phyloP scores from a whole-genome alignment of 1,140 invertebrate genomes.

The Drosophila virilis region DNA sequence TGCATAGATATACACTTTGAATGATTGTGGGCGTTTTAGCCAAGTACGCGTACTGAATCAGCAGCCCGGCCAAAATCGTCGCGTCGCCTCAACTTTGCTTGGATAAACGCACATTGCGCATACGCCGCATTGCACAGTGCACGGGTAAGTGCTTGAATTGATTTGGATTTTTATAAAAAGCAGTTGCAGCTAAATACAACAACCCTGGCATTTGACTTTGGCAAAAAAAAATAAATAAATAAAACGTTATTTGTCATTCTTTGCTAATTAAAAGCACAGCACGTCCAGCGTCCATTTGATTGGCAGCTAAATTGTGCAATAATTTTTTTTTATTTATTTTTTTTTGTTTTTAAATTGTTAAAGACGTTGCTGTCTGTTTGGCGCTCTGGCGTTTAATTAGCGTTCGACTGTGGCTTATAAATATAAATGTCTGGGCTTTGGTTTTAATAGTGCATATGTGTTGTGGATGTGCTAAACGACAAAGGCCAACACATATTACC shows the following conservation, averaged over 20 bases:
- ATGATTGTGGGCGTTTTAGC: constrained; percentile 62
- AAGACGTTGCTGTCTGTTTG: constrained; percentile 36
- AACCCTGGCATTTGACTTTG: constrained; percentile 70
- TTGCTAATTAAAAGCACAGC: constrained; percentile 70
- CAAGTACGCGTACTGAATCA: constrained; percentile 36
- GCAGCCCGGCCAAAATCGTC: constrained; percentile 32
- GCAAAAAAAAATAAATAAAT: background rate
- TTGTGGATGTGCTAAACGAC: constrained; percentile 59
- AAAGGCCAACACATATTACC: constrained; percentile 55
- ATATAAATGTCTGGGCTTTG: constrained; percentile 54
- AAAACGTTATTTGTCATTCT: constrained; percentile 66
- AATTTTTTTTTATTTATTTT: constrained; percentile 51
- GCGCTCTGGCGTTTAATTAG: constrained; percentile 64
- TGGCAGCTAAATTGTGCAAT: constrained; percentile 72
- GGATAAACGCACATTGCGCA: constrained; percentile 51
- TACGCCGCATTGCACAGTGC: constrained; percentile 47
- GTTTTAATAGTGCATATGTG: constrained; percentile 52
- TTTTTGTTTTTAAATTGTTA: constrained; percentile 50
- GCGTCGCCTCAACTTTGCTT: constrained; percentile 27
- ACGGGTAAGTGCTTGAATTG: constrained; percentile 48
- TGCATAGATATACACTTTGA: constrained; percentile 31
- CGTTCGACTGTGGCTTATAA: constrained; percentile 64
- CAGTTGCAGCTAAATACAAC: constrained; percentile 28
- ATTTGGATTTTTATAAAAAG: background rate
- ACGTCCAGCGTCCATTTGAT: constrained; percentile 62